A percentile compares a stretch with the other conserved stretches of the same genome.
These are phyloP conservation scores for Zaprionus africanus DNA, from an alignment of 1,140 invertebrate genomes.

Conservation along the genomic window DNA sequence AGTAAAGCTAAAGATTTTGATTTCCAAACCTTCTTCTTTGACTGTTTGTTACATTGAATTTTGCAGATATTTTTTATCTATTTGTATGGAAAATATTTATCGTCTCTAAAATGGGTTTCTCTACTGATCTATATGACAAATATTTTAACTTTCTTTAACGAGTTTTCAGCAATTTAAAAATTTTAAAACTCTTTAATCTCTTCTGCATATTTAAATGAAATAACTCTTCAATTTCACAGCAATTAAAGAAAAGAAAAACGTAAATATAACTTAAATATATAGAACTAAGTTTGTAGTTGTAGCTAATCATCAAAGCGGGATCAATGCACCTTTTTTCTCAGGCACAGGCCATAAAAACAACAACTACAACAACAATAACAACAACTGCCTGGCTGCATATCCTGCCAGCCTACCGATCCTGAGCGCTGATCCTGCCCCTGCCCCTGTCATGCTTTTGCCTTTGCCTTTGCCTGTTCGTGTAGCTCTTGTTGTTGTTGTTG, in stretches of 20 bases:
- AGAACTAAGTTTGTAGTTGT: slow-evolving; percentile 16
- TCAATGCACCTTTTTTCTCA: slow-evolving; percentile 61
- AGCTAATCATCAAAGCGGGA: slow-evolving; percentile 44
- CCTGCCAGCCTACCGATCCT: slow-evolving; percentile 63
- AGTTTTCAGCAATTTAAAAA: slow-evolving; percentile 30
- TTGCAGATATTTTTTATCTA: neutral
- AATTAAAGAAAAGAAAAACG: slow-evolving; percentile 15
- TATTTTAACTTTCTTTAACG: slow-evolving; percentile 3
- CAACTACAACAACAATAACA: slow-evolving; percentile 34
- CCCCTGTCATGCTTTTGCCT: slow-evolving; percentile 38
- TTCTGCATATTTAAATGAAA: neutral
- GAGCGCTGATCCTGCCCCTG: slow-evolving; percentile 56
- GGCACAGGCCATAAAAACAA: slow-evolving; percentile 31
- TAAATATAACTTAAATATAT: neutral
- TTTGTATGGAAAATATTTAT: neutral
- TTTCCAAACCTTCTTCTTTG: neutral
- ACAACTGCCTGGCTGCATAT: slow-evolving; percentile 56
- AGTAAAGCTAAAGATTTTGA: neutral
- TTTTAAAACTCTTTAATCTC: neutral
- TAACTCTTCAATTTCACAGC: slow-evolving; percentile 17
- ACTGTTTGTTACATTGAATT: neutral
- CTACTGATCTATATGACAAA: neutral
- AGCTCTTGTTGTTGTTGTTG: neutral
- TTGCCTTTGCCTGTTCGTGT: neutral
- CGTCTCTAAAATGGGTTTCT: neutral